These are phyloP conservation scores for Malachius bipustulatus DNA, from an alignment of 2,888 invertebrate genomes.

Conservation along the genomic window DNA sequence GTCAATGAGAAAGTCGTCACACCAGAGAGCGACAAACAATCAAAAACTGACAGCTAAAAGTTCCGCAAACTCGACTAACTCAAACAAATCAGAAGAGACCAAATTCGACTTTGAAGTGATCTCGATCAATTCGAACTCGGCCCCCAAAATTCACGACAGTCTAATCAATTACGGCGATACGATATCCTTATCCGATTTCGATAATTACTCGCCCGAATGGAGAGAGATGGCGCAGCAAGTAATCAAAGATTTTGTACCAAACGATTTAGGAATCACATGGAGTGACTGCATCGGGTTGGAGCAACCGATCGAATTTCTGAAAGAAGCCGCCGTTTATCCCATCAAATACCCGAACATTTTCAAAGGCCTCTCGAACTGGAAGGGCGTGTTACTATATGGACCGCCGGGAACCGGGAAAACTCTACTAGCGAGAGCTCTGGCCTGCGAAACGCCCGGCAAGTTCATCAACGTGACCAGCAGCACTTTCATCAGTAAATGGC, in stretches of 20 bases:
- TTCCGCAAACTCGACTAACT: slow-evolving; percentile 17
- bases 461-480: slow-evolving; percentile 89
- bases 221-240: slow-evolving; percentile 53
- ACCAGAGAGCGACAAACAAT: slow-evolving; percentile 13
- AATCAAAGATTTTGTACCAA: slow-evolving; percentile 50
- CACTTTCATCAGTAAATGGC: slow-evolving; percentile 87
- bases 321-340: slow-evolving; percentile 80
- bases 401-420: slow-evolving; percentile 80
- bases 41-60: slow-evolving; percentile 18
- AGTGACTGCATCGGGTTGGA: slow-evolving; percentile 67
- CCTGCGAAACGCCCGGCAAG: slow-evolving; percentile 63
- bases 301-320: slow-evolving; percentile 60
- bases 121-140: slow-evolving; percentile 10
- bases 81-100: background rate
- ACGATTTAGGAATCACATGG: slow-evolving; percentile 63
- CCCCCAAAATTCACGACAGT: background rate
- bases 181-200: slow-evolving; percentile 26
- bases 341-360: slow-evolving; percentile 62
- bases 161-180: slow-evolving; percentile 4
- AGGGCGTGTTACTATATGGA: slow-evolving; percentile 52
- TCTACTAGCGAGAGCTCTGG: slow-evolving; percentile 76
- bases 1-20: slow-evolving; percentile 12
- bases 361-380: slow-evolving; percentile 67
- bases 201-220: slow-evolving; percentile 43
- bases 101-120: slow-evolving; percentile 25